phyloP scores from a whole-genome alignment of 1,140 invertebrate species.

The Pseudoatta argentina region DNA sequence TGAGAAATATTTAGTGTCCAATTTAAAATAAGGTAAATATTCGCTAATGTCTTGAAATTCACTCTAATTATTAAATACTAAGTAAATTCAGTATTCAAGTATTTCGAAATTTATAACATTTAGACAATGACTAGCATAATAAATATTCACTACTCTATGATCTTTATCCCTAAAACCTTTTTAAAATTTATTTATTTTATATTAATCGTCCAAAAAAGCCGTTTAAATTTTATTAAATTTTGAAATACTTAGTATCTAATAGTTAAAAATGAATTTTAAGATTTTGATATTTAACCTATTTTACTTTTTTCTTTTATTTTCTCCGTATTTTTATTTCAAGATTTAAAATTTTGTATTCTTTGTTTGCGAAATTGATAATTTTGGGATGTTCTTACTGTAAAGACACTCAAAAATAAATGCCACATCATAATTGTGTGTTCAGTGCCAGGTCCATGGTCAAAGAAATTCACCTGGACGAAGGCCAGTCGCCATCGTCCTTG shows the following conservation, averaged over 20 bases:
- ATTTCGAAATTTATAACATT: too few relatives aligned
- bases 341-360: neutral
- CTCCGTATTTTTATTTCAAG: neutral
- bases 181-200: too few relatives aligned
- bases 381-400: neutral
- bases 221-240: neutral
- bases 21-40: too few relatives aligned
- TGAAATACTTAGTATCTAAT: neutral
- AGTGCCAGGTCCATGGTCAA: constrained; percentile 76
- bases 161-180: too few relatives aligned
- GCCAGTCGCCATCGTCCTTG: constrained; percentile 56
- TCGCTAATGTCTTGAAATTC: too few relatives aligned
- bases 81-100: too few relatives aligned
- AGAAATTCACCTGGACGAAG: constrained; percentile 70
- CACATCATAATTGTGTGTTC: constrained; percentile 60
- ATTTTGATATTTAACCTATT: neutral
- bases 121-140: too few relatives aligned
- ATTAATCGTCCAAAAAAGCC: neutral
- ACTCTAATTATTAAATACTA: too few relatives aligned
- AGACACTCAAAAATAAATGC: constrained; percentile 70
- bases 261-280: neutral
- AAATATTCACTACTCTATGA: too few relatives aligned
- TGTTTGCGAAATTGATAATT: neutral
- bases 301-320: neutral
- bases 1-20: too few relatives aligned